Conservation (phyloP, 2,113 vertebrate genomes). For the Ranitomeya imitator region DNA sequence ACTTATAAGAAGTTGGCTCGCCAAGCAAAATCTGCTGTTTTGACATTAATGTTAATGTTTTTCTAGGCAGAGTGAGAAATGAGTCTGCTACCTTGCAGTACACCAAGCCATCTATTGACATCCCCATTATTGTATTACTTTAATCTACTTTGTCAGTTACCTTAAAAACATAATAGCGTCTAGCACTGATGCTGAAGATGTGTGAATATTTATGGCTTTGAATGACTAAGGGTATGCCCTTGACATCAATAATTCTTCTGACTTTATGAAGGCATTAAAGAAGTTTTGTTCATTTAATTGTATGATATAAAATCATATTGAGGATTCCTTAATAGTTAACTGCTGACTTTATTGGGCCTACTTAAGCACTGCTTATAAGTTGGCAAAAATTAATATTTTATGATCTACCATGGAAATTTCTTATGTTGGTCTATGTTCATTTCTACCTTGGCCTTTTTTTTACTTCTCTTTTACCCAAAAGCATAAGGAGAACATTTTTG, state of each 20-base stretch:
- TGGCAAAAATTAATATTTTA: not conserved
- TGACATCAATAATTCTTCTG: not conserved
- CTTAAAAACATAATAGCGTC: constrained; percentile 19
- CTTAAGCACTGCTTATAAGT: not conserved
- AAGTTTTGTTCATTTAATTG: not conserved
- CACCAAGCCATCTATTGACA: constrained; percentile 39
- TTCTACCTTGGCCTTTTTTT: not conserved
- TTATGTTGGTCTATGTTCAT: not conserved
- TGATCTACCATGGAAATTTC: not conserved
- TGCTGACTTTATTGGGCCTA: not conserved
- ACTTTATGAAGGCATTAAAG: not conserved
- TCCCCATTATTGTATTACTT: constrained; percentile 39
- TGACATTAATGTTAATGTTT: constrained; percentile 50
- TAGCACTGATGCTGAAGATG: not conserved
- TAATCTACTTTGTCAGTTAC: constrained; percentile 43
- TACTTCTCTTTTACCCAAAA: too few relatives aligned
- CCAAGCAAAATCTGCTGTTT: constrained; percentile 46
- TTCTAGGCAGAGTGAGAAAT: constrained; percentile 44
- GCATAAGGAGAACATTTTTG: too few relatives aligned
- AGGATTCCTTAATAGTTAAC: not conserved
- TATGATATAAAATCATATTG: not conserved
- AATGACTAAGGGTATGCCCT: not conserved
- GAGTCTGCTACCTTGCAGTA: constrained; percentile 29
- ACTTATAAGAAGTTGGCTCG: constrained; percentile 38
- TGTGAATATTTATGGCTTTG: constrained; percentile 2